These are phyloP conservation scores for Tarsius wallacei DNA, from an alignment of 2,797 vertebrate genomes.

Conservation along the genomic window DNA sequence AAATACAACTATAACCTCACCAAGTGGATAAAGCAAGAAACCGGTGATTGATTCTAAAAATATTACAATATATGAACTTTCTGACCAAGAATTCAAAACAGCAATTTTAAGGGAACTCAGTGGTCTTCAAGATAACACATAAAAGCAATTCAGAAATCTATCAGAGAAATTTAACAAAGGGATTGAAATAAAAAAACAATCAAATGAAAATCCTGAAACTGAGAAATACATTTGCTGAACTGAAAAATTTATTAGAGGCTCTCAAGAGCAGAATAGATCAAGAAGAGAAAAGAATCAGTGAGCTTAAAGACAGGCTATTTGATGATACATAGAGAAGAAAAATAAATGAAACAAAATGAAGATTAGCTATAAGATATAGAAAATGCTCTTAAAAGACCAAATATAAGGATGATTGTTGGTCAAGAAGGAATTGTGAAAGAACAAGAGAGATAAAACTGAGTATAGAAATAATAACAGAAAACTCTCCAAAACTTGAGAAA, in stretches of 20 bases:
- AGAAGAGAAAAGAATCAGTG: neutral
- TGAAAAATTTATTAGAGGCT: neutral
- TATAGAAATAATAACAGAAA: neutral
- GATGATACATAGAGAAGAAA: neutral
- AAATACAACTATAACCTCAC: neutral
- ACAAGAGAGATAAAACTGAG: neutral
- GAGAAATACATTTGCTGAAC: neutral
- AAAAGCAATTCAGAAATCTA: neutral
- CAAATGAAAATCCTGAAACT: neutral
- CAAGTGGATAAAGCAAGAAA: neutral
- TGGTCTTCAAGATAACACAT: neutral
- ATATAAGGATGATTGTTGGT: neutral
- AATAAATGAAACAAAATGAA: neutral
- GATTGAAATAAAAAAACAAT: neutral
- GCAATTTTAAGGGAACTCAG: neutral
- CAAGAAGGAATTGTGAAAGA: neutral
- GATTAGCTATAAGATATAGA: neutral
- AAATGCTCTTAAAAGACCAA: neutral
- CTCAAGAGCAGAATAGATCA: neutral
- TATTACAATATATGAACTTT: neutral
- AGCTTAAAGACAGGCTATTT: neutral
- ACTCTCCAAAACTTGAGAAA: neutral
- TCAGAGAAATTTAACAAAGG: neutral
- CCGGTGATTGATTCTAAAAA: neutral
- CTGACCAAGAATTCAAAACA: neutral